These are phyloP conservation scores for Schrankia costaestrigalis DNA, from an alignment of 2,888 invertebrate genomes.

Conservation along the genomic window DNA sequence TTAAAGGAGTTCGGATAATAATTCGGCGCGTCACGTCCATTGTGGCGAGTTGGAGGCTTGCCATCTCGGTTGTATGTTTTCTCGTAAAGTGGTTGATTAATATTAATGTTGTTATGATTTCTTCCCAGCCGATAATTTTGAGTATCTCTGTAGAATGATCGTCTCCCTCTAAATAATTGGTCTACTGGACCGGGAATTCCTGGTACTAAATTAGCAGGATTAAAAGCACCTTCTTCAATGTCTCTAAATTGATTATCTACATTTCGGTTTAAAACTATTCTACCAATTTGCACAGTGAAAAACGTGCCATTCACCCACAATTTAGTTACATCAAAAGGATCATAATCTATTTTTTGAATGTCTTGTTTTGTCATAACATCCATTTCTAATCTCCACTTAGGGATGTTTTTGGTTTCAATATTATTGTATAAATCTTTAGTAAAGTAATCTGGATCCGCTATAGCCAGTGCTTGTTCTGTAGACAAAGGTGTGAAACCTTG, in stretches of 20 bases:
- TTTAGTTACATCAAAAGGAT: slow-evolving; percentile 57
- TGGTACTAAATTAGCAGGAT: slow-evolving; percentile 59
- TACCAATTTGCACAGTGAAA: slow-evolving; percentile 46
- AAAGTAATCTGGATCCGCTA: slow-evolving; percentile 90
- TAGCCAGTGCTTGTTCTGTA: slow-evolving; percentile 81
- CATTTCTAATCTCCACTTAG: slow-evolving; percentile 58
- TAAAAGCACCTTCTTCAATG: slow-evolving; percentile 49
- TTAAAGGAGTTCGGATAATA: slow-evolving; percentile 96
- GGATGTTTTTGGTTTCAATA: slow-evolving; percentile 83
- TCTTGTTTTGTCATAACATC: slow-evolving; percentile 49
- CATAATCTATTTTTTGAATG: slow-evolving; percentile 42
- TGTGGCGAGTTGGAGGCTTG: slow-evolving; percentile 84
- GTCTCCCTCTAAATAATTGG: slow-evolving; percentile 45
- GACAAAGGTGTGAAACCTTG: slow-evolving; percentile 90
- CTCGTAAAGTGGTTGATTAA: slow-evolving; percentile 50
- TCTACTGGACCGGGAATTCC: slow-evolving; percentile 62
- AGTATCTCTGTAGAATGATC: slow-evolving; percentile 48
- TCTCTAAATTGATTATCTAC: slow-evolving; percentile 52
- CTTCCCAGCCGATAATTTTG: slow-evolving; percentile 55
- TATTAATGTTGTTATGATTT: slow-evolving; percentile 51
- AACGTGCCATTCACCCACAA: slow-evolving; percentile 62
- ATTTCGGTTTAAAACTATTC: slow-evolving; percentile 45
- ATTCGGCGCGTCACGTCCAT: slow-evolving; percentile 93
- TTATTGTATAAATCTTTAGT: slow-evolving; percentile 91
- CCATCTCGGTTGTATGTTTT: slow-evolving; percentile 68